Evolutionary conservation across 2,113 vertebrate species (phyloP).

Genomic region (Dascyllus trimaculatus): DNA sequence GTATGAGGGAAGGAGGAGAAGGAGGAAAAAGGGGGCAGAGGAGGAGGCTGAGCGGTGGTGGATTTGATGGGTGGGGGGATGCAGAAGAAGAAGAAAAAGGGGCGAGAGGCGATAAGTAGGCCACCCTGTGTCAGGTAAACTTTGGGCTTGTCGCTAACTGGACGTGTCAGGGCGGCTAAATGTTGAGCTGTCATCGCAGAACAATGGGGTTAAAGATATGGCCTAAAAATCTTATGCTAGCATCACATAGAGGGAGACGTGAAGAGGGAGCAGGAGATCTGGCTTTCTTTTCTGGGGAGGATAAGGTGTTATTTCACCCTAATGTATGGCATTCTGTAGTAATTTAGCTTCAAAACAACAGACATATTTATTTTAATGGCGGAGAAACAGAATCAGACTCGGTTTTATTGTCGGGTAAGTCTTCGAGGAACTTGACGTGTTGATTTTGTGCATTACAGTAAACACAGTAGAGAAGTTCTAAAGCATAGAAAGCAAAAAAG

Average conservation of each 20-base stretch:
- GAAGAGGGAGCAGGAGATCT: background rate
- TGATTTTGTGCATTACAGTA: too few relatives aligned
- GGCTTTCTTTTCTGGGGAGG: too few relatives aligned
- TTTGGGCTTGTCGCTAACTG: conserved; percentile 86
- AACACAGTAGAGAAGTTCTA: too few relatives aligned
- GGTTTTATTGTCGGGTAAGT: too few relatives aligned
- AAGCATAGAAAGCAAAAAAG: background rate
- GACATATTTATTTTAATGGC: too few relatives aligned
- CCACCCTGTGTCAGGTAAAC: conserved; percentile 92
- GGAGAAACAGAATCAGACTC: too few relatives aligned
- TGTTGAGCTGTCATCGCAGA: conserved; percentile 71
- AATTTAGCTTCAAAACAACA: too few relatives aligned
- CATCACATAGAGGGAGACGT: conserved; percentile 6
- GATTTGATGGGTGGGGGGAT: conserved; percentile 33
- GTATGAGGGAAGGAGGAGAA: conserved; percentile 68
- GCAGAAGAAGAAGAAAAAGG: conserved; percentile 71
- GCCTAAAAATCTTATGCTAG: conserved; percentile 58
- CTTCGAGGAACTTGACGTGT: too few relatives aligned
- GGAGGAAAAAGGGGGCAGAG: conserved; percentile 60
- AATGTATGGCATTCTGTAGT: too few relatives aligned
- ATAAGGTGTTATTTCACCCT: too few relatives aligned
- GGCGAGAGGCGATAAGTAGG: conserved; percentile 88
- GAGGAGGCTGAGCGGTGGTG: conserved; percentile 59
- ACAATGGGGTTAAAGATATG: conserved; percentile 75
- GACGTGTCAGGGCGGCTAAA: conserved; percentile 87